Conservation (phyloP, 1,140 invertebrate species). For the Ctenoplectra terminalis region DNA sequence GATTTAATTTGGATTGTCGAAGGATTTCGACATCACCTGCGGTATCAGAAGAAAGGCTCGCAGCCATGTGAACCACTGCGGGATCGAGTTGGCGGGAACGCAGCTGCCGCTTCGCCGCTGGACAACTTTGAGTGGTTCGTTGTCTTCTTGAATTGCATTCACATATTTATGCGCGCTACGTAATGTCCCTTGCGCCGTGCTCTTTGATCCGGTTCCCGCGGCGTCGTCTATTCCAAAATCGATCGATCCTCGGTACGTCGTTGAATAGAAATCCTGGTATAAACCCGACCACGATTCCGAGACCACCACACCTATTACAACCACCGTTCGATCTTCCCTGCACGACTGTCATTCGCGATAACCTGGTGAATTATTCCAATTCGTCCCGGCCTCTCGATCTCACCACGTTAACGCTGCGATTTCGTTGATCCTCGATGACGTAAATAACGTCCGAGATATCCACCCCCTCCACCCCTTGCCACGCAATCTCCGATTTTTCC, state of each 20-base stretch:
- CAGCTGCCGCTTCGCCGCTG: constrained; percentile 63
- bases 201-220: constrained; percentile 39
- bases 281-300: background rate
- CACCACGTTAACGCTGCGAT: background rate
- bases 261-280: background rate
- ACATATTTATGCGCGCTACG: constrained; percentile 72
- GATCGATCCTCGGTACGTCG: background rate
- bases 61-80: constrained; percentile 70
- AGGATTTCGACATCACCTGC: background rate
- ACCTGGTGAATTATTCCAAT: constrained; percentile 25
- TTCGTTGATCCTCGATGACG: constrained; percentile 39
- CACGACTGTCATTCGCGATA: background rate
- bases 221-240: constrained; percentile 37
- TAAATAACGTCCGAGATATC: background rate
- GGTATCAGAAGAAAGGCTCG: background rate
- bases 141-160: constrained; percentile 70
- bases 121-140: constrained; percentile 68
- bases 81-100: constrained; percentile 63
- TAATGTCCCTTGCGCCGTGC: constrained; percentile 57
- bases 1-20: no score
- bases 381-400: background rate
- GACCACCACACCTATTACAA: background rate
- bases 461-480: background rate
- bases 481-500: constrained; percentile 19
- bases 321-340: background rate